Evolutionary conservation across 2,888 invertebrate species (phyloP).

Genomic region (Spatulosminthurus flaviceps): DNA sequence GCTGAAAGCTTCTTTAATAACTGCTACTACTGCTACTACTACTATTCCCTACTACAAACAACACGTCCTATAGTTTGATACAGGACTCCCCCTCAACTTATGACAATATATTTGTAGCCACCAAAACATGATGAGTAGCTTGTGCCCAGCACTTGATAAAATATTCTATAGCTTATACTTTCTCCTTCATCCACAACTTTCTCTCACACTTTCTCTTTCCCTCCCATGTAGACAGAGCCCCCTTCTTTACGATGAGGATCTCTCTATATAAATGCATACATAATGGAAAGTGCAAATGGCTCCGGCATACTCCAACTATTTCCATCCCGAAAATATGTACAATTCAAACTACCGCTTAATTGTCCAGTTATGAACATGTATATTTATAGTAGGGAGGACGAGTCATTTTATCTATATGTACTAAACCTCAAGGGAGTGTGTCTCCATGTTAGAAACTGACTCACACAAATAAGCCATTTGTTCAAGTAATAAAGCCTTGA

Average conservation of each 20-base stretch:
- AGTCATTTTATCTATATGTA: neutral
- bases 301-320: no score
- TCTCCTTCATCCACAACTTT: no score
- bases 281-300: no score
- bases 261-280: no score
- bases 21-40: neutral
- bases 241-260: no score
- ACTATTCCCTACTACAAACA: neutral
- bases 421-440: neutral
- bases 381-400: no score
- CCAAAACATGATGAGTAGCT: neutral
- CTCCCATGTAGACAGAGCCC: no score
- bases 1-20: no score
- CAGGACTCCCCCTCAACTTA: neutral
- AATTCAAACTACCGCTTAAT: no score
- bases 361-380: neutral
- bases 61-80: neutral
- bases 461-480: constrained; percentile 33
- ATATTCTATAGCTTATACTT: no score
- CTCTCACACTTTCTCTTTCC: no score
- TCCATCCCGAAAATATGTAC: no score
- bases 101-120: neutral
- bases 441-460: neutral
- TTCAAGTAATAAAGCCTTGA: constrained; percentile 34
- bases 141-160: neutral